Evolutionary conservation across 2,888 invertebrate genomes (phyloP).

Genomic region (Pristionchus maxplancki): DNA sequence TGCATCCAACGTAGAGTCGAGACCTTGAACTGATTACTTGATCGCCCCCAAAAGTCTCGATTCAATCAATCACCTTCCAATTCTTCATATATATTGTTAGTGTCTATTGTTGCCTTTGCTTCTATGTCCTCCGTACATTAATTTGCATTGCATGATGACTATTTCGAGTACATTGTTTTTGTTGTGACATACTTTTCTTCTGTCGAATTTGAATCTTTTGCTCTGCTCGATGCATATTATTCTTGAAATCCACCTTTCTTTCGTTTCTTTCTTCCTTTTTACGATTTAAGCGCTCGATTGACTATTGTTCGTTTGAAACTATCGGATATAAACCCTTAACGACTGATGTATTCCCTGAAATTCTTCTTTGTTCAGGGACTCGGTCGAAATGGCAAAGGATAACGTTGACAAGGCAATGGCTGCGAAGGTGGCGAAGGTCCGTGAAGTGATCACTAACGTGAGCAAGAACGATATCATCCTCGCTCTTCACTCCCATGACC

Average conservation of each 20-base stretch:
- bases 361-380: background rate
- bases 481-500: constrained; percentile 80
- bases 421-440: constrained; percentile 76
- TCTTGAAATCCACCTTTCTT: background rate
- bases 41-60: background rate
- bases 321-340: background rate
- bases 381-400: constrained; percentile 63
- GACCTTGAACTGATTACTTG: constrained; percentile 32
- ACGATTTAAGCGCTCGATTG: background rate
- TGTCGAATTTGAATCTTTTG: background rate
- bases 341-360: background rate
- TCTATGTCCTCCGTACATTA: background rate
- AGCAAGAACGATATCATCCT: constrained; percentile 79
- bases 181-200: background rate
- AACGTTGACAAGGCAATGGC: constrained; percentile 67
- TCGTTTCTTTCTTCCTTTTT: background rate
- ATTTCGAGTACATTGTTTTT: background rate
- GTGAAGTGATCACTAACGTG: constrained; percentile 78
- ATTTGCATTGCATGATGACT: background rate
- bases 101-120: background rate
- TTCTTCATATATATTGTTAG: background rate
- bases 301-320: background rate
- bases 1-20: constrained; percentile 29
- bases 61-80: background rate
- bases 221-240: too few relatives aligned